These are phyloP conservation scores for Drosophila mercatorum DNA, from an alignment of 2,888 invertebrate genomes.

Conservation along the genomic window DNA sequence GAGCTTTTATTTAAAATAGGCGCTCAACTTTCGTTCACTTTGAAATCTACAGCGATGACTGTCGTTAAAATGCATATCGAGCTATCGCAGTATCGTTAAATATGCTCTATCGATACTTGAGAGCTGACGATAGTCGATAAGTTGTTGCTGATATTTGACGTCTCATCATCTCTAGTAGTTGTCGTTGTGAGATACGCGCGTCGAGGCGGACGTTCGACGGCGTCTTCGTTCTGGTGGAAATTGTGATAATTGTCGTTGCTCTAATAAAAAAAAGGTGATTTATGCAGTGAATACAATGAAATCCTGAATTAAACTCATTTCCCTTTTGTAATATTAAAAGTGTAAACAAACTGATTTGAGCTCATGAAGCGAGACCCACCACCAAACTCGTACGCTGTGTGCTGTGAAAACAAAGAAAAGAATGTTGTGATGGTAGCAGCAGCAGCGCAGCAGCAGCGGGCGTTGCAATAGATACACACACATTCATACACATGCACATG, in stretches of 20 bases:
- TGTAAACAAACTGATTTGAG: conserved; percentile 15
- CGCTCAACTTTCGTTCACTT: not conserved
- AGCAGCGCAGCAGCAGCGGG: conserved; percentile 23
- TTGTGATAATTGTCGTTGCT: conserved; percentile 24
- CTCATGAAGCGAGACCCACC: conserved; percentile 28
- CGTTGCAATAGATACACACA: conserved; percentile 56
- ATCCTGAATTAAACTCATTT: conserved; percentile 40
- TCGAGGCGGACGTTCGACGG: conserved; percentile 32
- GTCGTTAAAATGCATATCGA: not conserved
- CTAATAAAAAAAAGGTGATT: conserved; percentile 50
- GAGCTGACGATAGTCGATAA: conserved; percentile 10
- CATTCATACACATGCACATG: conserved; percentile 29
- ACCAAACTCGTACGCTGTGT: conserved; percentile 25
- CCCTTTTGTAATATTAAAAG: not conserved
- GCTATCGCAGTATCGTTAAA: not conserved
- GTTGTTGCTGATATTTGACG: not conserved
- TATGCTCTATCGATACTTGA: conserved; percentile 1
- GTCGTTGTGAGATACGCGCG: conserved; percentile 51
- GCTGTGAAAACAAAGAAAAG: conserved; percentile 50
- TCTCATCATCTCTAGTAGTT: conserved; percentile 26
- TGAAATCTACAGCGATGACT: not conserved
- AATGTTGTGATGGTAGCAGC: conserved; percentile 48
- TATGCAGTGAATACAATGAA: conserved; percentile 20
- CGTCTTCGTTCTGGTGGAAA: conserved; percentile 8
- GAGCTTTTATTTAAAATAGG: not conserved